phyloP scores from a whole-genome alignment of 30 jellyfish, hydroid and myxozoan species.

The Hydractinia symbiolongicarpus region DNA sequence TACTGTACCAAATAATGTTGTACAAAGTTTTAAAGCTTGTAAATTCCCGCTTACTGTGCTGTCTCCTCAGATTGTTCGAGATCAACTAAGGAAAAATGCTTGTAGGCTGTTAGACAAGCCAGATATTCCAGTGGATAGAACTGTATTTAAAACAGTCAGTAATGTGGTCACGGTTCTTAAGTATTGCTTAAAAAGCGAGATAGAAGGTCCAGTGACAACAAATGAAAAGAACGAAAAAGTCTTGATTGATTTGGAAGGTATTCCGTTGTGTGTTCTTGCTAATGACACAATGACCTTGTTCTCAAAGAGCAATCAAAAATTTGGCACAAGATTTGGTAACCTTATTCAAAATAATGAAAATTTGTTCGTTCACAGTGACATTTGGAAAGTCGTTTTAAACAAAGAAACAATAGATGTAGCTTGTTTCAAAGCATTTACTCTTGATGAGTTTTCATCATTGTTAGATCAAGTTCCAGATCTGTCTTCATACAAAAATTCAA shows the following conservation, averaged over 20 bases:
- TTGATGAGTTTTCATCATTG: not conserved
- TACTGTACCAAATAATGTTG: constrained; percentile 42
- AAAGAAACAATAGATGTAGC: not conserved
- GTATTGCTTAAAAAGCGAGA: constrained; percentile 33
- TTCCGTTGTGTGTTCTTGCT: constrained; percentile 62
- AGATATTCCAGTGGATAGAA: not conserved
- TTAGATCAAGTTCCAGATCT: constrained; percentile 1
- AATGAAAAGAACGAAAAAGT: constrained; percentile 1
- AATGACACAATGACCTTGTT: constrained; percentile 38
- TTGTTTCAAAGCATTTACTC: constrained; percentile 2
- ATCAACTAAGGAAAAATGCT: constrained; percentile 6
- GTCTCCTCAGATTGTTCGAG: constrained; percentile 39
- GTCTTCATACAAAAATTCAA: not conserved
- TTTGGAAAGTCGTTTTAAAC: not conserved
- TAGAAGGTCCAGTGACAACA: not conserved
- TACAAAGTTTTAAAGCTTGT: constrained; percentile 30
- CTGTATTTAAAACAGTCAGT: constrained; percentile 26
- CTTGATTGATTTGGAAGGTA: constrained; percentile 24
- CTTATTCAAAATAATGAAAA: constrained; percentile 17
- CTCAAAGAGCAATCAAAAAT: constrained; percentile 17
- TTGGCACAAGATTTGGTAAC: constrained; percentile 20
- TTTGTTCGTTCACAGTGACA: constrained; percentile 16
- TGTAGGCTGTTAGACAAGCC: constrained; percentile 7
- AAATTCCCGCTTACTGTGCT: constrained; percentile 30
- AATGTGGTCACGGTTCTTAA: constrained; percentile 39